phyloP scores from a whole-genome alignment of 2,113 vertebrate species.

The Parus major region DNA sequence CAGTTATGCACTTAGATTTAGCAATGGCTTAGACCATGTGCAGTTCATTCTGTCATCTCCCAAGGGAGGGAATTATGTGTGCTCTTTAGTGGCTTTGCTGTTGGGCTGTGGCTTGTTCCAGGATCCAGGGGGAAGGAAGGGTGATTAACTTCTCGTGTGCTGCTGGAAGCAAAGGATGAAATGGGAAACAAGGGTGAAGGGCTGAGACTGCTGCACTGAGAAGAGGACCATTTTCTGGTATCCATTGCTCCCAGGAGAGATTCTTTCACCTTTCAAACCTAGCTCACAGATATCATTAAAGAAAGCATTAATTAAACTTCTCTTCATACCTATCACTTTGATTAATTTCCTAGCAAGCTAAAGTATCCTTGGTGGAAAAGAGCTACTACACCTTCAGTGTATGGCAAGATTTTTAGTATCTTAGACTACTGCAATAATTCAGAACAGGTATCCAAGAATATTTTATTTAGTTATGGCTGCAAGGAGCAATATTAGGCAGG shows the following conservation, averaged over 20 bases:
- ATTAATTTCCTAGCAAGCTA: not conserved
- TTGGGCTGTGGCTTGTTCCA: slow-evolving; percentile 38
- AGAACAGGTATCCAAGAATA: not conserved
- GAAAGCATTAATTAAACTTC: not conserved
- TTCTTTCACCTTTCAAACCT: not conserved
- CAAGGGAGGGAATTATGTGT: slow-evolving; percentile 17
- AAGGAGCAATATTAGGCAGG: not conserved
- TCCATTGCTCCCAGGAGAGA: not conserved
- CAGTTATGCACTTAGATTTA: not conserved
- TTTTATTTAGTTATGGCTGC: not conserved
- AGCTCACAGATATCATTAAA: not conserved
- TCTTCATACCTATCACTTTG: not conserved
- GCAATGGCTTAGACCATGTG: not conserved
- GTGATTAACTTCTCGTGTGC: not conserved
- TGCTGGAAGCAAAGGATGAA: not conserved
- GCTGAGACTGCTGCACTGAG: not conserved
- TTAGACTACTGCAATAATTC: not conserved
- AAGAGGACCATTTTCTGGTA: not conserved
- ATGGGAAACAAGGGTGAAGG: not conserved
- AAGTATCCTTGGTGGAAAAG: not conserved
- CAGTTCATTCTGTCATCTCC: slow-evolving; percentile 29
- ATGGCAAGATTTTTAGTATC: not conserved
- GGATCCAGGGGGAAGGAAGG: slow-evolving; percentile 19
- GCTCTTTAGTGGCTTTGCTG: slow-evolving; percentile 52
- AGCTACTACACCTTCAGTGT: not conserved